phyloP scores from a whole-genome alignment of 2,797 vertebrate genomes.

The Percopsis omiscomaycus region DNA sequence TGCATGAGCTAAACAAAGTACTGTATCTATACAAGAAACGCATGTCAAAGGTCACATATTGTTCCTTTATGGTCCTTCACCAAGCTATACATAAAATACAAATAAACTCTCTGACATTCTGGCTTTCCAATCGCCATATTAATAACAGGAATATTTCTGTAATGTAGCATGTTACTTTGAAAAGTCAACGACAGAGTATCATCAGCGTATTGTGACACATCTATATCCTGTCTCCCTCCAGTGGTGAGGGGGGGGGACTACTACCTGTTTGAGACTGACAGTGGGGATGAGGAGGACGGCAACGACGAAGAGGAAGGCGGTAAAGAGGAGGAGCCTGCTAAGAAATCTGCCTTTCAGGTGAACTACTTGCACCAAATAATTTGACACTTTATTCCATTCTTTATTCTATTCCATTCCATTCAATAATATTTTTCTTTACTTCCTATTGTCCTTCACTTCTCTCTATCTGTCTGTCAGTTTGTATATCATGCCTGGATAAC shows the following conservation, averaged over 20 bases:
- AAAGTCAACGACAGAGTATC: no score
- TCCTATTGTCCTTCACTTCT: background rate
- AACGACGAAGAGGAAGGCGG: conserved; percentile 63
- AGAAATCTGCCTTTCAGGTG: conserved; percentile 88
- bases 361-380: background rate
- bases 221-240: conserved; percentile 47
- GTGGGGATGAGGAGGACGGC: conserved; percentile 89
- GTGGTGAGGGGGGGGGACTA: conserved; percentile 98
- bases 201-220: no score
- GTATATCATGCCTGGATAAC: conserved; percentile 97
- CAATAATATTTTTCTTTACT: background rate
- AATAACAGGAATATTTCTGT: no score
- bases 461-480: conserved; percentile 77
- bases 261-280: conserved; percentile 98
- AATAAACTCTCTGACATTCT: no score
- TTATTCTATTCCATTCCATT: background rate
- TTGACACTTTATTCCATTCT: background rate
- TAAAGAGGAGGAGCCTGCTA: conserved; percentile 80
- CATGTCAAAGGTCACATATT: no score
- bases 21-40: no score
- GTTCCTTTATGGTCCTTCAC: no score
- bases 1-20: no score
- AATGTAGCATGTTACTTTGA: no score
- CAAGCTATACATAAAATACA: no score
- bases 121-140: no score